phyloP scores from a whole-genome alignment of 1,140 invertebrate genomes.

The Asbolus verrucosus region DNA sequence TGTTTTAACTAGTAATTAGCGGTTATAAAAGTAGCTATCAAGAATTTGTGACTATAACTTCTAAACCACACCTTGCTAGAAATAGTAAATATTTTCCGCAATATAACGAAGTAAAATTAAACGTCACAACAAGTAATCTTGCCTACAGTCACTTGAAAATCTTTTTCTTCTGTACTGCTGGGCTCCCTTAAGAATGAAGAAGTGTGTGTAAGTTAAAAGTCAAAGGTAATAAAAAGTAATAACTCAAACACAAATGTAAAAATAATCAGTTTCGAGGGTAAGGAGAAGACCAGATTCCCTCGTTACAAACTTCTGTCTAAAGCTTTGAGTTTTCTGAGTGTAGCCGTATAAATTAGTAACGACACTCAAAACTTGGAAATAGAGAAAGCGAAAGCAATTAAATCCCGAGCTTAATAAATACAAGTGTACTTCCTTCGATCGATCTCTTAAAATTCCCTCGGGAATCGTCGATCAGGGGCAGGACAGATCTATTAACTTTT shows the following conservation, averaged over 20 bases:
- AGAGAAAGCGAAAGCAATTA: constrained; percentile 3
- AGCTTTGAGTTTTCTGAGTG: background rate
- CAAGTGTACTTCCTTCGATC: constrained; percentile 8
- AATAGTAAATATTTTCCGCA: too few relatives aligned
- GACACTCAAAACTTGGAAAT: background rate
- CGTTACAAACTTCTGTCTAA: background rate
- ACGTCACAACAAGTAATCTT: too few relatives aligned
- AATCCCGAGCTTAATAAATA: constrained; percentile 25
- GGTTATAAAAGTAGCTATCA: too few relatives aligned
- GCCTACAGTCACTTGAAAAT: too few relatives aligned
- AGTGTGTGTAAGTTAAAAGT: background rate
- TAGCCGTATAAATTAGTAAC: background rate
- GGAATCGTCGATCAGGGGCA: constrained; percentile 22
- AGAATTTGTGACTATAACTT: too few relatives aligned
- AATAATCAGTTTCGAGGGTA: background rate
- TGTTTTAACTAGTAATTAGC: too few relatives aligned
- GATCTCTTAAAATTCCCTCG: constrained; percentile 1
- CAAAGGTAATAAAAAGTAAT: background rate
- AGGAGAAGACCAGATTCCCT: background rate
- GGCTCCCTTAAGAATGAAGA: too few relatives aligned
- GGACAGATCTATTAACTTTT: constrained; percentile 30
- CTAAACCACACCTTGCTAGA: too few relatives aligned
- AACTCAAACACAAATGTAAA: background rate
- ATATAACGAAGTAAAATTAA: too few relatives aligned
- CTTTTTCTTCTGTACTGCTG: too few relatives aligned